Base-by-base conservation (phyloP, 1,140 invertebrate genomes). In the Teleogryllus occipitalis region DNA sequence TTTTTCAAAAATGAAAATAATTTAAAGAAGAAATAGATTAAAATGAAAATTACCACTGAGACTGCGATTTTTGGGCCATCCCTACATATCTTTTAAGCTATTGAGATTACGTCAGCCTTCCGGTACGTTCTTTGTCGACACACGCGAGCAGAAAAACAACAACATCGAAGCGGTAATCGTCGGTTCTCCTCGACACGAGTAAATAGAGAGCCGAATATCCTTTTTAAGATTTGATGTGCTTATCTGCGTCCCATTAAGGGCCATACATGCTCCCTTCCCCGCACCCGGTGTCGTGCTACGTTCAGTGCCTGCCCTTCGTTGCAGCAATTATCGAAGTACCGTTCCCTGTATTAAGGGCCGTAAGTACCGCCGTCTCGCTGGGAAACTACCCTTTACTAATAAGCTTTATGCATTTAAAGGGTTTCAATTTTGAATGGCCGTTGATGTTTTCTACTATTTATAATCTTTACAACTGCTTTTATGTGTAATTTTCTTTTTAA, bases 191-290 rank as follows among this genome's bases (percentile, higher is more conserved):
- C 54, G 18, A 10, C 10, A 14, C 54, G 18, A 65, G 18, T 18
- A 65, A 65, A 65, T 65, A 65, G 54, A 65, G 54, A 18, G 54
- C 54, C 54, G 18, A 65, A 14, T 65, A 14, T 65, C 54, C 54
- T 65, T 65, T 65, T 65, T 18, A 65, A 65, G 54, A 65, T 65
- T 65, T 65, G 54, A 65, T 65, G 54, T 65, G 54, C 54, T 65
- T 65, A 65, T 65, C 54, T 65, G 54, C 54, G 54, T 65, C 54
- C 54, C 18, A 65, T 65, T 65, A 65, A 65, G 54, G 54, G 54
- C 54, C 54, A 18, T 65, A 65, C 54, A 14, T 2, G 18, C 54
- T 18, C 54, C 54, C 54, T 65, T 65, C 18, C 54, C 18, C 18
- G 10, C 54, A 65, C 0, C 10, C 18, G 27, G 18, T 65, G 54